These are phyloP conservation scores for Phyllostomus discolor DNA, from an alignment of 2,113 vertebrate species.

Conservation along the genomic window DNA sequence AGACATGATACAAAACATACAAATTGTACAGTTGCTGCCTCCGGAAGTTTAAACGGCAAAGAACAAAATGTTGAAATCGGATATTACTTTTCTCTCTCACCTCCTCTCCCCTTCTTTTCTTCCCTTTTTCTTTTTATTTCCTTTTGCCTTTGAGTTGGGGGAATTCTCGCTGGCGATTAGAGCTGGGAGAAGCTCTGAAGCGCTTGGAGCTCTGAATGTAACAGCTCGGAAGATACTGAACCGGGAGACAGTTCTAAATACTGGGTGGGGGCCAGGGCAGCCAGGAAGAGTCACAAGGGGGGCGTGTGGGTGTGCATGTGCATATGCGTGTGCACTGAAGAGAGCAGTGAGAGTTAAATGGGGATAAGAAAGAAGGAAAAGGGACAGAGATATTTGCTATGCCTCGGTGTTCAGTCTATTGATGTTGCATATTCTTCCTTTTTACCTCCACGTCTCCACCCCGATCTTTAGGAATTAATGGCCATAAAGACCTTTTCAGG, in stretches of 20 bases:
- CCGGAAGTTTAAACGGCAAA: constrained; percentile 24
- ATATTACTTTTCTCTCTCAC: constrained; percentile 32
- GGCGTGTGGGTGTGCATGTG: not conserved
- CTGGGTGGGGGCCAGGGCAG: not conserved
- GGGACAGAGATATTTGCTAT: not conserved
- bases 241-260: not conserved
- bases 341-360: not conserved
- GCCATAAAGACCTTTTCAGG: not conserved
- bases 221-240: not conserved
- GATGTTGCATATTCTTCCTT: not conserved
- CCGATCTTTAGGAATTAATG: not conserved
- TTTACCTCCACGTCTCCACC: not conserved
- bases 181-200: not conserved
- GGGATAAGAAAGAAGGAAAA: not conserved
- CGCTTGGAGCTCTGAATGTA: not conserved
- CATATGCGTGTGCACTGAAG: not conserved
- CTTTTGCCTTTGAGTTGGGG: not conserved
- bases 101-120: not conserved
- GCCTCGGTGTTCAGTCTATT: not conserved
- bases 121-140: not conserved
- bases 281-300: not conserved
- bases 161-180: not conserved
- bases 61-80: constrained; percentile 49
- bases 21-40: constrained; percentile 19
- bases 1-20: constrained; percentile 52